Evolutionary conservation across 2,888 invertebrate genomes (phyloP).

Genomic region (Carterocephalus palaemon): DNA sequence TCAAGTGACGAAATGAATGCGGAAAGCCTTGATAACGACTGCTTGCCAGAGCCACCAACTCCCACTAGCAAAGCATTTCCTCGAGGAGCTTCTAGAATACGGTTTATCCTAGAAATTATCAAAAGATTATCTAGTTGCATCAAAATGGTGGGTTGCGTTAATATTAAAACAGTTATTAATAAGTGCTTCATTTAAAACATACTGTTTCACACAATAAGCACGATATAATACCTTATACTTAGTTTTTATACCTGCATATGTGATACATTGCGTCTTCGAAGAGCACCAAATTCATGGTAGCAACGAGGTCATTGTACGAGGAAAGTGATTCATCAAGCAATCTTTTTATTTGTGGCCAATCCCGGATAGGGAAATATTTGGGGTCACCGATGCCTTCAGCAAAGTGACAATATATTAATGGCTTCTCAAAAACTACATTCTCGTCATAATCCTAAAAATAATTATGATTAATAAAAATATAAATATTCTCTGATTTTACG

Average conservation of each 20-base stretch:
- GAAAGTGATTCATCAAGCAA: conserved; percentile 88
- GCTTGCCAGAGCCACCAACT: conserved; percentile 97
- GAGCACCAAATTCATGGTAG: conserved; percentile 95
- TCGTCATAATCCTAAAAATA: conserved; percentile 84
- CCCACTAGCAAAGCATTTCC: conserved; percentile 96
- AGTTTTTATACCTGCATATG: conserved; percentile 82
- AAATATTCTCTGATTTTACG: no score
- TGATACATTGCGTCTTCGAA: conserved; percentile 98
- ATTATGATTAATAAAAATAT: neutral
- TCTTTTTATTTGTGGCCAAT: conserved; percentile 84
- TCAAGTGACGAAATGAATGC: conserved; percentile 94
- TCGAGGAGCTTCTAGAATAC: conserved; percentile 93
- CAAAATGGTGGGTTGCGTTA: no score
- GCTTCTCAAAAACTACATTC: conserved; percentile 82
- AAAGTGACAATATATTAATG: conserved; percentile 95
- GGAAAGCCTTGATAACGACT: conserved; percentile 92
- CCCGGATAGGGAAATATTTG: conserved; percentile 89
- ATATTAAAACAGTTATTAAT: no score
- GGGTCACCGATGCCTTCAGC: conserved; percentile 94
- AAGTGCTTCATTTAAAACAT: no score
- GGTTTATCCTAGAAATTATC: conserved; percentile 83
- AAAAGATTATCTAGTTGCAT: no score
- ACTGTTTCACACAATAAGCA: no score
- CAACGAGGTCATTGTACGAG: conserved; percentile 92
- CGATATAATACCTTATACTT: no score